A percentile compares a stretch with the other conserved stretches of the same genome.
Evolutionary conservation across 2,113 vertebrate species (phyloP).

Genomic region (Acanthochromis polyacanthus): DNA sequence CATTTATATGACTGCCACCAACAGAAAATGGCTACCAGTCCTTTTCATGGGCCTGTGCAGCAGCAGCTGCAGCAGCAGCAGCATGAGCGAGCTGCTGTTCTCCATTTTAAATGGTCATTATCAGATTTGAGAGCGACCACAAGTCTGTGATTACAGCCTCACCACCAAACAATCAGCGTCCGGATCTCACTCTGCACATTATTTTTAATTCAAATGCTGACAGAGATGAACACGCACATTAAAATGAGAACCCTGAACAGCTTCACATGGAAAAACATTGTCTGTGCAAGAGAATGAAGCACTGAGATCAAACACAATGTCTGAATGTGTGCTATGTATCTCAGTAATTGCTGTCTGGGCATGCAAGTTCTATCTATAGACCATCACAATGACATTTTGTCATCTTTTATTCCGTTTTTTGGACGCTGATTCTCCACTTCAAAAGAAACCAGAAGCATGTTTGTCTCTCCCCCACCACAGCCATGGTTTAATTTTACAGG

Average conservation of each 20-base stretch:
- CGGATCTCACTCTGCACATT: slow-evolving; percentile 69
- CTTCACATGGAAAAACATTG: slow-evolving; percentile 64
- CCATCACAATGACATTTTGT: slow-evolving; percentile 77
- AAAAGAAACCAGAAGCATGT: slow-evolving; percentile 77
- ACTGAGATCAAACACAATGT: slow-evolving; percentile 78
- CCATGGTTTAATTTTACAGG: slow-evolving; percentile 81
- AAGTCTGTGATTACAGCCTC: slow-evolving; percentile 77
- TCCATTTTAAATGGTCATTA: slow-evolving; percentile 74
- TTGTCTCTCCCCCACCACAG: slow-evolving; percentile 48
- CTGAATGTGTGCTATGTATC: slow-evolving; percentile 69
- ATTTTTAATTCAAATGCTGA: slow-evolving; percentile 74
- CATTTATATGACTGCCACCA: slow-evolving; percentile 53
- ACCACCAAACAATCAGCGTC: slow-evolving; percentile 69
- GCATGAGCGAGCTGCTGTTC: slow-evolving; percentile 65
- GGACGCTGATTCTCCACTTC: slow-evolving; percentile 75
- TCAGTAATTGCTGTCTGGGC: slow-evolving; percentile 82
- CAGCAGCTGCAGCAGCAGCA: slow-evolving; percentile 35
- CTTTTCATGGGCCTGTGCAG: slow-evolving; percentile 37
- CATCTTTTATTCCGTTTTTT: slow-evolving; percentile 81
- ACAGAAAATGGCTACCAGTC: slow-evolving; percentile 69
- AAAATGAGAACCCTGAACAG: slow-evolving; percentile 49
- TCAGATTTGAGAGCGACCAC: slow-evolving; percentile 76
- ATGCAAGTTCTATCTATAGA: slow-evolving; percentile 76
- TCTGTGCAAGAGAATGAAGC: slow-evolving; percentile 57
- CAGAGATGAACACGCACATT: slow-evolving; percentile 42